Evolutionary conservation across 2,888 invertebrate species (phyloP).

Genomic region (Ormyrus thymus): DNA sequence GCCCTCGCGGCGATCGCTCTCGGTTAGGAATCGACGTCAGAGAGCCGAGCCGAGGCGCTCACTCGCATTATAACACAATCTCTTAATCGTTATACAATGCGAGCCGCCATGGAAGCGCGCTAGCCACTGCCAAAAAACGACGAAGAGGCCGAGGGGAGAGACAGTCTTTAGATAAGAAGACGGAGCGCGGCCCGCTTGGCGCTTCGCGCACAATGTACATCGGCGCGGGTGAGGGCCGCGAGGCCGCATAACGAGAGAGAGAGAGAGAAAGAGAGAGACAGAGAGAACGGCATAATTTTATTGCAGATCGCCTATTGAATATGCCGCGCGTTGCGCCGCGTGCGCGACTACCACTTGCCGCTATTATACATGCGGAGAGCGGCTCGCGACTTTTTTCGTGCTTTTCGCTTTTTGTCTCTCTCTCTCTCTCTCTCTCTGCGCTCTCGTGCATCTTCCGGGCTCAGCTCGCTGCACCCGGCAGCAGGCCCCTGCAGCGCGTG

Average conservation of each 20-base stretch:
- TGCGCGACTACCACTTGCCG: background rate
- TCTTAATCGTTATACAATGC: constrained; percentile 28
- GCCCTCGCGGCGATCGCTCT: too few species aligned
- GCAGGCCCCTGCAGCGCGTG: constrained; percentile 10
- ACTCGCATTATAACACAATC: background rate
- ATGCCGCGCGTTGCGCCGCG: background rate
- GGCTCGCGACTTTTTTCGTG: background rate
- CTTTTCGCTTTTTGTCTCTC: background rate
- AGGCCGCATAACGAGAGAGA: too few species aligned
- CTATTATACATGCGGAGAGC: constrained; percentile 8
- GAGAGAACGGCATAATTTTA: background rate
- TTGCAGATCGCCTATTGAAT: constrained; percentile 9
- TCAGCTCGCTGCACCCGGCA: background rate
- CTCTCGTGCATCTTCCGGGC: background rate
- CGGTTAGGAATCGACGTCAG: too few species aligned
- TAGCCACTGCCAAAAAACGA: background rate
- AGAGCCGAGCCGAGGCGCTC: too few species aligned
- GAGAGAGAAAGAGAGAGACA: too few species aligned
- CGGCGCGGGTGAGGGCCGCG: too few species aligned
- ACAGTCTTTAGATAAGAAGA: background rate
- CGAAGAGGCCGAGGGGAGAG: background rate
- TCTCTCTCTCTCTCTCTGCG: background rate
- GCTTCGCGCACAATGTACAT: background rate
- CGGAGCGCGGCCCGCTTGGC: background rate
- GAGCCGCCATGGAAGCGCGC: background rate